phyloP scores from a whole-genome alignment of 2,113 vertebrate species.

The Plotosus lineatus region DNA sequence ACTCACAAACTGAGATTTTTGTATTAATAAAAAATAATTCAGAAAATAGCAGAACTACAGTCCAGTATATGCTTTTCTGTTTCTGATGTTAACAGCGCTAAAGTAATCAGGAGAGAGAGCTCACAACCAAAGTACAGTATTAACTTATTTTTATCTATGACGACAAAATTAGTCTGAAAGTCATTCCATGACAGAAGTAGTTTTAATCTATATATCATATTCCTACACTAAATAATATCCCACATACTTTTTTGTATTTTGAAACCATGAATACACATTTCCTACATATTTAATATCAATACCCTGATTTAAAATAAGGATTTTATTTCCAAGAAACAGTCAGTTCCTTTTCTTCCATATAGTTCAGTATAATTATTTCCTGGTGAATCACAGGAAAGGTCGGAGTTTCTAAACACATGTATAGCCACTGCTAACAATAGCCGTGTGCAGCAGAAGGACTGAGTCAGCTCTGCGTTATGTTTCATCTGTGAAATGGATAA shows the following conservation, averaged over 20 bases:
- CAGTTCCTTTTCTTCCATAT: conserved; percentile 12
- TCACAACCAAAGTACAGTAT: background rate
- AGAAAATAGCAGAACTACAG: background rate
- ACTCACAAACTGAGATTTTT: background rate
- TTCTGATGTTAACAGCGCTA: background rate
- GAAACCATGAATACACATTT: background rate
- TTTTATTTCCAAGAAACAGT: background rate
- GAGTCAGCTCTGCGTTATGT: conserved; percentile 1
- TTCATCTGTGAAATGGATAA: background rate
- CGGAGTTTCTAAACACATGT: background rate
- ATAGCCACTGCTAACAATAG: background rate
- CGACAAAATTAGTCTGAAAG: background rate
- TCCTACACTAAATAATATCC: background rate
- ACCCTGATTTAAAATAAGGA: background rate
- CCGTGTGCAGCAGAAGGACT: background rate
- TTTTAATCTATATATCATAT: background rate
- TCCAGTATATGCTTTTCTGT: background rate
- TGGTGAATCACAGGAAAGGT: background rate
- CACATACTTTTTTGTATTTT: background rate
- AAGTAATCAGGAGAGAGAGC: too few relatives aligned
- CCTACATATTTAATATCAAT: background rate
- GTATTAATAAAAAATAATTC: background rate
- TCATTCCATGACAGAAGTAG: background rate
- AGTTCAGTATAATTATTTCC: background rate
- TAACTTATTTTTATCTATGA: background rate